phyloP scores from a whole-genome alignment of 2,888 invertebrate species.

The Octonoba sinensis region DNA sequence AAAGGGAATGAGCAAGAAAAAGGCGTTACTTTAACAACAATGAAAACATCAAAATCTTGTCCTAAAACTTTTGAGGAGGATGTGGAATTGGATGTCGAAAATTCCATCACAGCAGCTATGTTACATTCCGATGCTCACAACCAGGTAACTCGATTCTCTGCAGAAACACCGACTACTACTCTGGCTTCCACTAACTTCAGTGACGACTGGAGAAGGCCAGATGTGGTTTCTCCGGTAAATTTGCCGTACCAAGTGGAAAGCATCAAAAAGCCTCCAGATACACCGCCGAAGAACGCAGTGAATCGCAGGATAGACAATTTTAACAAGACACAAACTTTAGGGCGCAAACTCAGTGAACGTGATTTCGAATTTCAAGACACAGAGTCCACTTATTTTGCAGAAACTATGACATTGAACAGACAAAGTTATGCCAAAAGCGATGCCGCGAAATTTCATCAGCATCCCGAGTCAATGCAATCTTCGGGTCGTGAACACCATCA shows the following conservation, averaged over 20 bases:
- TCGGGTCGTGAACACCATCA: constrained; percentile 20
- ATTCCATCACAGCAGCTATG: constrained; percentile 80
- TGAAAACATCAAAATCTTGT: constrained; percentile 88
- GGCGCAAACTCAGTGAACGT: constrained; percentile 36
- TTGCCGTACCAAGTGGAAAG: constrained; percentile 36
- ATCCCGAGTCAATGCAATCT: constrained; percentile 20
- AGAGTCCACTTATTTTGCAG: constrained; percentile 40
- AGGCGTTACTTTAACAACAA: constrained; percentile 66
- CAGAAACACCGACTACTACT: constrained; percentile 54
- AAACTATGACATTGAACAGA: constrained; percentile 60
- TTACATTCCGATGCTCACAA: constrained; percentile 55
- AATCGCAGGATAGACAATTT: constrained; percentile 34
- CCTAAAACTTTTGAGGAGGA: constrained; percentile 80
- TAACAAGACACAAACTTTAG: constrained; percentile 43
- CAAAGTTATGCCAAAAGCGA: constrained; percentile 52
- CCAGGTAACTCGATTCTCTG: constrained; percentile 54
- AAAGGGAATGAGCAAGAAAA: constrained; percentile 50
- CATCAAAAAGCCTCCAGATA: constrained; percentile 54
- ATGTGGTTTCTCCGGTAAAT: constrained; percentile 50
- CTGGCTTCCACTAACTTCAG: constrained; percentile 44
- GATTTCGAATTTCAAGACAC: constrained; percentile 38
- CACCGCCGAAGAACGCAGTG: constrained; percentile 42
- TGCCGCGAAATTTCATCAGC: constrained; percentile 34
- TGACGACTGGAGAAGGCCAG: constrained; percentile 54
- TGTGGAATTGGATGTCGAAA: constrained; percentile 82